Evolutionary conservation across 2,888 invertebrate species (phyloP).

Genomic region (Apamea anceps): DNA sequence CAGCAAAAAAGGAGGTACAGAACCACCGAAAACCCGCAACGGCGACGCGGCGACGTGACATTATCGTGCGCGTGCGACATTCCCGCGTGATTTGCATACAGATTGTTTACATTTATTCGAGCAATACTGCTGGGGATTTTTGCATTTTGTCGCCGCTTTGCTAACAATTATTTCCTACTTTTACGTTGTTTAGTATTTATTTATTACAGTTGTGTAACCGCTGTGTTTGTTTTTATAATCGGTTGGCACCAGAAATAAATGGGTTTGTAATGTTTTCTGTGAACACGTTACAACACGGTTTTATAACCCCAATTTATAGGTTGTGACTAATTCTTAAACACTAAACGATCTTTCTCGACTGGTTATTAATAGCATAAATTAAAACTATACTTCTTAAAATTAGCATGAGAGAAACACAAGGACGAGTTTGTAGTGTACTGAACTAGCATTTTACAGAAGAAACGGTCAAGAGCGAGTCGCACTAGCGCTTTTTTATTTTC

Average conservation of each 20-base stretch:
- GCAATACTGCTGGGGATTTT: conserved; percentile 68
- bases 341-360: not conserved
- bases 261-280: conserved; percentile 51
- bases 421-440: not conserved
- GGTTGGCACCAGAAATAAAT: conserved; percentile 56
- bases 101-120: conserved; percentile 79
- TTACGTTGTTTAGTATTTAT: conserved; percentile 63
- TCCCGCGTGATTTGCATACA: conserved; percentile 82
- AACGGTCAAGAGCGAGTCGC: not conserved
- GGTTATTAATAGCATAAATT: not conserved
- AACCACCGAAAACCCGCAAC: conserved; percentile 58
- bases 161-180: conserved; percentile 68
- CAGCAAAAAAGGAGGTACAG: conserved; percentile 61
- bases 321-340: conserved; percentile 31
- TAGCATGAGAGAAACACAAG: not conserved
- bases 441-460: too few species aligned
- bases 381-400: not conserved
- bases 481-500: not conserved
- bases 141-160: conserved; percentile 68
- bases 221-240: conserved; percentile 60
- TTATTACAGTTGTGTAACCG: conserved; percentile 49
- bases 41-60: conserved; percentile 67
- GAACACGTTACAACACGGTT: conserved; percentile 36
- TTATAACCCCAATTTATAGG: conserved; percentile 53
- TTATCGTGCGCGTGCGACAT: conserved; percentile 77